phyloP scores from a whole-genome alignment of 1,140 invertebrate genomes.

The Copidosoma floridanum region DNA sequence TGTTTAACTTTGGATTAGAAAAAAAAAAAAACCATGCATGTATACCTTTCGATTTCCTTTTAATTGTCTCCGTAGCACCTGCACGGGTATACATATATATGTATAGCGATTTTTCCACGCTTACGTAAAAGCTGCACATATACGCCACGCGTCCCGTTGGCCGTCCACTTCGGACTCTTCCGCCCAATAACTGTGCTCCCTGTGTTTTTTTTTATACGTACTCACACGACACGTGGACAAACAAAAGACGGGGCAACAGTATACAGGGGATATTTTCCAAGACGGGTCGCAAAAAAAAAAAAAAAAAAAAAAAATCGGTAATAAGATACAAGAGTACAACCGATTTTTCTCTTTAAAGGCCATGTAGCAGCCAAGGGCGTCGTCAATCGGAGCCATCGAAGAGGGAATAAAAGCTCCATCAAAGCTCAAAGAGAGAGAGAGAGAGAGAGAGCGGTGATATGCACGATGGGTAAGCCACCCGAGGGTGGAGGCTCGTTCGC shows the following conservation, averaged over 20 bases:
- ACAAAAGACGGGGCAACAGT: too few species aligned
- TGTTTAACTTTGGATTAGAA: too few species aligned
- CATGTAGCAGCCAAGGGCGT: neutral
- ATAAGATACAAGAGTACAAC: neutral
- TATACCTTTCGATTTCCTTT: neutral
- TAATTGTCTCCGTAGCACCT: neutral
- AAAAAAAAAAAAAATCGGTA: neutral
- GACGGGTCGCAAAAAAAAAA: neutral
- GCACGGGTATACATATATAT: too few species aligned
- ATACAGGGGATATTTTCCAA: neutral
- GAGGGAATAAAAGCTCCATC: neutral
- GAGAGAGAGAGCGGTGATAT: too few species aligned
- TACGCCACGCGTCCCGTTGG: too few species aligned
- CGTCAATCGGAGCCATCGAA: neutral
- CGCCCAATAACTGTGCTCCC: too few species aligned
- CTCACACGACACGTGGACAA: too few species aligned
- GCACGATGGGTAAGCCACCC: constrained; percentile 50
- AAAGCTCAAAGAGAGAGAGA: neutral
- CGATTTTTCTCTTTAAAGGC: neutral
- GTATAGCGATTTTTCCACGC: neutral
- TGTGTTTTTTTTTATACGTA: too few species aligned
- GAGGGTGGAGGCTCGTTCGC: constrained; percentile 39
- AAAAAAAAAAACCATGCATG: neutral
- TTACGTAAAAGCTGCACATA: neutral
- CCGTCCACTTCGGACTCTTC: too few species aligned